Evolutionary conservation across 2,113 vertebrate species (phyloP).

Genomic region (Gallinago jamesoni): DNA sequence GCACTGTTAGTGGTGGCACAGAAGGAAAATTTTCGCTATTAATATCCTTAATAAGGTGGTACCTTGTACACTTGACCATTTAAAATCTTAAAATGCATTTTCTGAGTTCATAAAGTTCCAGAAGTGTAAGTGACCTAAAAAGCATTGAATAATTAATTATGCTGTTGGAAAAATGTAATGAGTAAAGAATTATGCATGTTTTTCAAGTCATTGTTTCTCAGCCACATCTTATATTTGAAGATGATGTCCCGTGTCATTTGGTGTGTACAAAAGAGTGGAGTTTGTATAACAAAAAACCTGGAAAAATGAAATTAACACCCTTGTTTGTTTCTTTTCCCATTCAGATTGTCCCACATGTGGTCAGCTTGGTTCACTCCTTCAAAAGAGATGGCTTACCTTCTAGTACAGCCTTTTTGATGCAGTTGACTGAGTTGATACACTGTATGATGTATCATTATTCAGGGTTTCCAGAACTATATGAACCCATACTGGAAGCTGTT

Average conservation of each 20-base stretch:
- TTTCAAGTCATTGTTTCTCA: background rate
- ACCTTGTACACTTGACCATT: background rate
- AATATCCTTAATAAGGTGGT: background rate
- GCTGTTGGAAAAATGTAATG: background rate
- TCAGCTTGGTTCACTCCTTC: constrained; percentile 86
- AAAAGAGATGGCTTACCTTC: constrained; percentile 86
- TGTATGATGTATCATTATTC: constrained; percentile 99
- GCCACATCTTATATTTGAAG: background rate
- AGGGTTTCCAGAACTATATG: constrained; percentile 97
- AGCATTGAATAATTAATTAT: background rate
- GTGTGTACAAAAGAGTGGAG: background rate
- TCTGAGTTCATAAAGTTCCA: background rate
- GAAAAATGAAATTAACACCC: background rate
- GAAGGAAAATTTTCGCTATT: background rate
- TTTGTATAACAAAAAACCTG: background rate
- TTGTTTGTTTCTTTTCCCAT: background rate
- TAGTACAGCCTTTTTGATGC: constrained; percentile 88
- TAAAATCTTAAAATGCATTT: background rate
- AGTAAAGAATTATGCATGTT: background rate
- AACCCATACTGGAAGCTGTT: constrained; percentile 91
- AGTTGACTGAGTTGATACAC: constrained; percentile 90
- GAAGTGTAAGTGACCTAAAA: background rate
- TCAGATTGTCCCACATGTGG: constrained; percentile 91
- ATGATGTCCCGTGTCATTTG: background rate
- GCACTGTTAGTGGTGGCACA: background rate